Conservation (phyloP, 2,113 vertebrate genomes). For the Rhinolophus ferrumequinum region DNA sequence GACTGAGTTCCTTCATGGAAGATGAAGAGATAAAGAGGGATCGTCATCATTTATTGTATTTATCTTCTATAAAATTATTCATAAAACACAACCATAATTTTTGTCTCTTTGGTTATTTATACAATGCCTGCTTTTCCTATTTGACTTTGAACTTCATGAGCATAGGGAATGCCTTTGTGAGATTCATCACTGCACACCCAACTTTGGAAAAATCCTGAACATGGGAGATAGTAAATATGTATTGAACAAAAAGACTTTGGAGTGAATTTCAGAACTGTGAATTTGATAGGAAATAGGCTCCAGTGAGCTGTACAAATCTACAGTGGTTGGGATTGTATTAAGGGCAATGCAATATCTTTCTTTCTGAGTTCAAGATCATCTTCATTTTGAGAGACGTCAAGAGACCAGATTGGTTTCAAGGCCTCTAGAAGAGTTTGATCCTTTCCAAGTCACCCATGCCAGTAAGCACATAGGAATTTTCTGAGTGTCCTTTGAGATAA, state of each 20-base stretch:
- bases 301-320: not conserved
- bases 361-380: conserved; percentile 6
- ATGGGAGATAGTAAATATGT: not conserved
- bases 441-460: not conserved
- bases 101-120: not conserved
- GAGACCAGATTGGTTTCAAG: conserved; percentile 37
- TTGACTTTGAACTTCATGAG: not conserved
- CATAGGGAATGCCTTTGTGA: not conserved
- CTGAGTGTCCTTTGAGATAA: not conserved
- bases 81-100: not conserved
- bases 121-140: not conserved
- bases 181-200: not conserved
- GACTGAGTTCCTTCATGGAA: not conserved
- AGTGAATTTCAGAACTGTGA: not conserved
- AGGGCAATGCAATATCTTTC: not conserved
- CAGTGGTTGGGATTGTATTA: not conserved
- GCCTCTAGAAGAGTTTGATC: conserved; percentile 28
- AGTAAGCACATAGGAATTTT: conserved; percentile 1
- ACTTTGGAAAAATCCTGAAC: not conserved
- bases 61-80: not conserved
- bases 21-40: not conserved
- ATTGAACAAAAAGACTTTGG: not conserved
- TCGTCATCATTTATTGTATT: not conserved
- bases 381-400: conserved; percentile 47
- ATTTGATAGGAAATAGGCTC: not conserved